Evolutionary conservation across 1,140 invertebrate species (phyloP).

Genomic region (Parapsyche elsis): DNA sequence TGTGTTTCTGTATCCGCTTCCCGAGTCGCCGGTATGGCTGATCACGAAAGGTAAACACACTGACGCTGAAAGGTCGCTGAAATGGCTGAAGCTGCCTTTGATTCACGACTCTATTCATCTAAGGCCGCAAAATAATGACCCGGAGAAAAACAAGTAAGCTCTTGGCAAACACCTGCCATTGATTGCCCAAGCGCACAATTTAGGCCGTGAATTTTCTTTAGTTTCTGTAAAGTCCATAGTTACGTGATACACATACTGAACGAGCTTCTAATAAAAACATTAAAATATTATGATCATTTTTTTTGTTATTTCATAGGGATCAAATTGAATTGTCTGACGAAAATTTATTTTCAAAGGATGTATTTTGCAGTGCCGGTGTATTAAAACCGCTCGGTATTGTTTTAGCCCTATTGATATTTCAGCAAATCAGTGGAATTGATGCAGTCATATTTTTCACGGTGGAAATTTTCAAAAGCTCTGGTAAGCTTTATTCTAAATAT

Average conservation of each 20-base stretch:
- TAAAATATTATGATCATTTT: background rate
- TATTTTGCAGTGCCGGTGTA: constrained; percentile 63
- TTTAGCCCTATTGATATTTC: constrained; percentile 70
- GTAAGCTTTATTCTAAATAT: constrained; percentile 55
- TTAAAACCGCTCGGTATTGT: constrained; percentile 64
- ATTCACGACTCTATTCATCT: constrained; percentile 54
- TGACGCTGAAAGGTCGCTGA: constrained; percentile 64
- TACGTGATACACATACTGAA: no score
- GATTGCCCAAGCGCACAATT: background rate
- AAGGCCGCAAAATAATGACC: constrained; percentile 23
- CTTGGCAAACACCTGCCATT: background rate
- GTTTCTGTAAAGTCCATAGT: background rate
- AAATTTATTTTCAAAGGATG: constrained; percentile 63
- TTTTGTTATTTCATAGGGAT: background rate
- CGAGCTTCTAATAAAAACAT: no score
- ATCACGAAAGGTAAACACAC: constrained; percentile 63
- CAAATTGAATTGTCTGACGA: constrained; percentile 36
- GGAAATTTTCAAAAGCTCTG: constrained; percentile 69
- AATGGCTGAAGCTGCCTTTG: constrained; percentile 65
- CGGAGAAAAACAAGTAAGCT: constrained; percentile 43
- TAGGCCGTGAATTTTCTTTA: background rate
- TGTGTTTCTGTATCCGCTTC: constrained; percentile 66
- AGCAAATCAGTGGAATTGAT: constrained; percentile 77
- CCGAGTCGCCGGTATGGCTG: constrained; percentile 72
- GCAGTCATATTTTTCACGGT: constrained; percentile 78